Base-by-base conservation (phyloP, 2,888 invertebrate genomes). In the Protula sp. region DNA sequence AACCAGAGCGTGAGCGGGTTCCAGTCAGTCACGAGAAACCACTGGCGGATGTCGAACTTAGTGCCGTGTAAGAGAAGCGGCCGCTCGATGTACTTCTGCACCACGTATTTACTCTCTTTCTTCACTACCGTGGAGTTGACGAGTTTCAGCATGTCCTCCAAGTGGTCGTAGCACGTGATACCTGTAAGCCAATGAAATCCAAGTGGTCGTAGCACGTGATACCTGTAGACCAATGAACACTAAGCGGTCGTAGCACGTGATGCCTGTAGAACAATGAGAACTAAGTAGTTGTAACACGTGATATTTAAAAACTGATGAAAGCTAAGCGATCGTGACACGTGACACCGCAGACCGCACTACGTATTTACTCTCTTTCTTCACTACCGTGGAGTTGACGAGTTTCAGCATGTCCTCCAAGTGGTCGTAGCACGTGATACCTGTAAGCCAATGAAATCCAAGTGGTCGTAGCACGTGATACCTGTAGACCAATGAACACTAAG, bases 41-140 rank as follows among this genome's bases (percentile, higher is more conserved):
- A 94, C 81, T 94, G 94, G 3, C 94, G 86, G 70, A 94, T 94
- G 81, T 94, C 94, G 78, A 94, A 94, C 83, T 94, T 94, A 1
- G 93, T 93, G 73, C 90, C 86, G 82, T 93, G 89, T 67, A 94
- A 88, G 53, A 93, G 86, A 57, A 94, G 82, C 0, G 94, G 94
- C 62, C 88, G 87, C 83, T 94, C 94, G 71, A 95, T 92, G 79
- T 95, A 95, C 82, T 95, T 95, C 80, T 95, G 94, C 14, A 94
- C 90, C 54, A 95, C 92, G 80, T 89, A 94, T 74, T 82, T 80
- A 59, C 77, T 72, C 61, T 81, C 80, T 70, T 72, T 80, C 63
- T 84, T 90, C 87, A 74, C 74, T 3, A 78, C 74, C 3, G 57
- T 47, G 47, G 74, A 70, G 63, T 73, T 76, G 59, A 80, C 81